These are phyloP conservation scores for Leptoclinus maculatus DNA, from an alignment of 2,797 vertebrate species.

Conservation along the genomic window DNA sequence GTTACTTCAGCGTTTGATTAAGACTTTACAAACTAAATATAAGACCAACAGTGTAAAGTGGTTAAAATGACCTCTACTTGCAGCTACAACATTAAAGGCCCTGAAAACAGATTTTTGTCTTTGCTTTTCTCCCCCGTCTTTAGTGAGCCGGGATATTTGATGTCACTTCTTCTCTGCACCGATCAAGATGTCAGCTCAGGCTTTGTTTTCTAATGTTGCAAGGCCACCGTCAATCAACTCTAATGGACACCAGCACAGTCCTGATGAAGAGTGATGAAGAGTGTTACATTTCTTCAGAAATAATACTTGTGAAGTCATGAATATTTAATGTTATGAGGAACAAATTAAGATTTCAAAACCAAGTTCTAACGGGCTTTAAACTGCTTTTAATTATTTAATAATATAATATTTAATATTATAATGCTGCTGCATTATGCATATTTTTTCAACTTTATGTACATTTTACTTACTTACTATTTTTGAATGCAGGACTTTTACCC, in stretches of 20 bases:
- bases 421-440: background rate
- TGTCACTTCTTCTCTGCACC: background rate
- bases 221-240: background rate
- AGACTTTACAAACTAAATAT: background rate
- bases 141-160: background rate
- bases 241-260: background rate
- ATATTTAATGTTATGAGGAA: background rate
- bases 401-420: background rate
- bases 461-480: background rate
- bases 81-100: background rate
- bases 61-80: background rate
- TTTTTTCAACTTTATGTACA: background rate
- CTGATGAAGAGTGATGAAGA: background rate
- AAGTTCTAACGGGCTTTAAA: conserved; percentile 8
- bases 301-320: background rate
- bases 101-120: background rate
- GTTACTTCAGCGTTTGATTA: background rate
- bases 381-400: background rate
- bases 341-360: background rate
- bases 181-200: background rate
- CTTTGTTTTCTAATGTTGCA: background rate
- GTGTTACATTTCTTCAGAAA: background rate
- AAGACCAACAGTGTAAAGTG: background rate
- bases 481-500: background rate
- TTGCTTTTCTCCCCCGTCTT: background rate